Percentiles rank a stretch among this genome's conserved stretches.
phyloP scores from a whole-genome alignment of 1,140 invertebrate species.

The Phymorhynchus buccinoides region DNA sequence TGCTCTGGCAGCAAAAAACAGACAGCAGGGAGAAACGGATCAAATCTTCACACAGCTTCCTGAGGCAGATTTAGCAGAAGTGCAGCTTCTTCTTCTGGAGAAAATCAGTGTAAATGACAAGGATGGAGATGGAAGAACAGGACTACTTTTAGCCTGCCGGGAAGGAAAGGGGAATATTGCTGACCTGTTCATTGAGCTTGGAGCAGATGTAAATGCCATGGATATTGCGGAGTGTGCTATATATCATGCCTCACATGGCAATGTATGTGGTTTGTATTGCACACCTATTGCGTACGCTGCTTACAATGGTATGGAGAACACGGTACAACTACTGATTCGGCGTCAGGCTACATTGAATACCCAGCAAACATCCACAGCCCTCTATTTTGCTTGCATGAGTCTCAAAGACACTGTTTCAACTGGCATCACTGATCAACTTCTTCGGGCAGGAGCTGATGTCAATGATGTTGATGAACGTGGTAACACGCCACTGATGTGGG shows the following conservation, averaged over 20 bases:
- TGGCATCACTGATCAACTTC: neutral
- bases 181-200: neutral
- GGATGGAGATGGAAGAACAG: neutral
- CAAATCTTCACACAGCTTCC: neutral
- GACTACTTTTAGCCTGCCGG: neutral
- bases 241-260: neutral
- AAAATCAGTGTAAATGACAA: neutral
- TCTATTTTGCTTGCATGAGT: neutral
- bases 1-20: neutral
- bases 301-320: neutral
- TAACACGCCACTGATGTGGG: neutral
- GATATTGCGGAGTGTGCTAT: neutral
- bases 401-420: neutral
- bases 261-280: neutral
- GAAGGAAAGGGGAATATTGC: neutral
- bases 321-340: neutral
- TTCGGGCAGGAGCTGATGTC: conserved; percentile 9
- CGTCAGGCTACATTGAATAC: neutral
- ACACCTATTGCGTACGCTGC: neutral
- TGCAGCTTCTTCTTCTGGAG: neutral
- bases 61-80: neutral
- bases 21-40: neutral
- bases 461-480: neutral
- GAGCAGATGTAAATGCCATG: neutral
- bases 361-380: neutral